Evolutionary conservation across 2,113 vertebrate genomes (phyloP).

Genomic region (Gorsachius goisagi): DNA sequence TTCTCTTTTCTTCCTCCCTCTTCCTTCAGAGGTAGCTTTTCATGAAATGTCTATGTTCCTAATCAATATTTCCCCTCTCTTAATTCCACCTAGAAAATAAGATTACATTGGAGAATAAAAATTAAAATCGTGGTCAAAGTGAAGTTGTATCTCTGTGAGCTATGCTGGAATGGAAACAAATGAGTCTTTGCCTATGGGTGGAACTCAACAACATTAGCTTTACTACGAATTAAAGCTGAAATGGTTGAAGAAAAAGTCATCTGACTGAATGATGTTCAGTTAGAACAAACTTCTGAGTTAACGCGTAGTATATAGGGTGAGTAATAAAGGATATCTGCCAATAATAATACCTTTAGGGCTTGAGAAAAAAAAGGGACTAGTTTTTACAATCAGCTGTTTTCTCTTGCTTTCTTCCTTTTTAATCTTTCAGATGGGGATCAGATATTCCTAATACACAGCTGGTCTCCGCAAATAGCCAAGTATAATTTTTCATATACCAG

Average conservation of each 20-base stretch:
- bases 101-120: not conserved
- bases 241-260: slow-evolving; percentile 40
- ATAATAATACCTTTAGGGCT: slow-evolving; percentile 64
- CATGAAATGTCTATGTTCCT: not conserved
- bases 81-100: not conserved
- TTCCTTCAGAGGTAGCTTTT: not conserved
- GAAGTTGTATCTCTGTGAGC: slow-evolving; percentile 22
- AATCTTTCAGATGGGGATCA: slow-evolving; percentile 61
- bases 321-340: slow-evolving; percentile 68
- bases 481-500: slow-evolving; percentile 55
- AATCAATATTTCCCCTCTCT: not conserved
- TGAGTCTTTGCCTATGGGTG: not conserved
- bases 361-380: slow-evolving; percentile 33
- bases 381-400: slow-evolving; percentile 73
- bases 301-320: slow-evolving; percentile 46
- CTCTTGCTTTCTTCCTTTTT: slow-evolving; percentile 9
- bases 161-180: slow-evolving; percentile 44
- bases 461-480: slow-evolving; percentile 63
- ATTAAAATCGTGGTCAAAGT: not conserved
- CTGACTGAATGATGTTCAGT: slow-evolving; percentile 19
- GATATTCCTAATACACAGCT: slow-evolving; percentile 72
- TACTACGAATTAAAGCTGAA: slow-evolving; percentile 68
- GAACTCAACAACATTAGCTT: slow-evolving; percentile 23
- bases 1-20: not conserved
- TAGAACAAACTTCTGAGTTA: slow-evolving; percentile 52